These are phyloP conservation scores for Deroptyus accipitrinus DNA, from an alignment of 2,113 vertebrate species.

Conservation along the genomic window DNA sequence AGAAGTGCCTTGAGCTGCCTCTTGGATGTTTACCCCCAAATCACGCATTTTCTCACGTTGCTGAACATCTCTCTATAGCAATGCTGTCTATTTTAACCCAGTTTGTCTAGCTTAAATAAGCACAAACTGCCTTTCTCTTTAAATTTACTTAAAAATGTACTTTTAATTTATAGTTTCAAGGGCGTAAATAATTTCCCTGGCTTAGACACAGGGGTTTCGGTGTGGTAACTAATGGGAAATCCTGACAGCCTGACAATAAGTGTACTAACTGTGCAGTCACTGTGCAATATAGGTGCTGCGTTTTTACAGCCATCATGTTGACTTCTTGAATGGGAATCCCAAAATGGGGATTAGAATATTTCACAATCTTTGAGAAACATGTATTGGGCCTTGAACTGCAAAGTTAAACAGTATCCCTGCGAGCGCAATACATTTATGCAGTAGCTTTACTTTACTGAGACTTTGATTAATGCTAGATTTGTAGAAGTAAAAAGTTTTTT, in stretches of 20 bases:
- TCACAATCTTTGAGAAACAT: background rate
- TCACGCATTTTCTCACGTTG: background rate
- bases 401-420: background rate
- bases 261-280: background rate
- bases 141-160: background rate
- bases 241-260: background rate
- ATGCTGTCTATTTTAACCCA: background rate
- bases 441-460: background rate
- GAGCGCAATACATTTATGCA: background rate
- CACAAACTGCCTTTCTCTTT: background rate
- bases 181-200: background rate
- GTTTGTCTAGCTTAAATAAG: background rate
- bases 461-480: background rate
- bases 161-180: background rate
- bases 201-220: background rate
- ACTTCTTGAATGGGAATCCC: background rate
- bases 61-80: fast-evolving
- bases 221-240: background rate
- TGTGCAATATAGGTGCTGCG: background rate
- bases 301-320: background rate
- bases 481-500: background rate
- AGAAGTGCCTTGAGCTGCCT: background rate
- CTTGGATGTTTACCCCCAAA: fast-evolving
- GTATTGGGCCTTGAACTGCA: background rate
- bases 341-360: background rate